Evolutionary conservation across 92 coral and sea anemone genomes (phyloP).

Genomic region (Zoanthus solanderi): DNA sequence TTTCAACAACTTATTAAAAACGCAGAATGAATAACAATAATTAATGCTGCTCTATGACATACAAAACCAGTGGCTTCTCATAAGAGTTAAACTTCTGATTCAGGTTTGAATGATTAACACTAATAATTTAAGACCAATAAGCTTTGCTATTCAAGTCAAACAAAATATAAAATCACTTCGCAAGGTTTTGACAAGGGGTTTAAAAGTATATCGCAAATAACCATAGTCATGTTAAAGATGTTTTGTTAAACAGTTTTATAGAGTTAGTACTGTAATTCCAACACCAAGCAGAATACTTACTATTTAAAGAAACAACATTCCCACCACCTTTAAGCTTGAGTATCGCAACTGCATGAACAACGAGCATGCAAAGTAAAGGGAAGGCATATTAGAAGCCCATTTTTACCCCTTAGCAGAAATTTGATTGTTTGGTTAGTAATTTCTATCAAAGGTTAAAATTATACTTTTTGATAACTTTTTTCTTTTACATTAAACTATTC

Average conservation of each 20-base stretch:
- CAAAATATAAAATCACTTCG: too few species aligned
- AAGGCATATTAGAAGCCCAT: conserved; percentile 35
- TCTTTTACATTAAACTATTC: too few species aligned
- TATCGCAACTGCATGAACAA: conserved; percentile 85
- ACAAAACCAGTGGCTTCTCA: too few species aligned
- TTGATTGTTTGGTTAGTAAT: background rate
- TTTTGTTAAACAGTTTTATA: background rate
- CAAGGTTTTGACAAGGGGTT: too few species aligned
- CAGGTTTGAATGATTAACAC: too few species aligned
- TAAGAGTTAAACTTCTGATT: too few species aligned
- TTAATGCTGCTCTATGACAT: background rate
- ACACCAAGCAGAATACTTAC: conserved; percentile 74
- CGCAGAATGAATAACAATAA: background rate
- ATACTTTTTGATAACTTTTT: too few species aligned
- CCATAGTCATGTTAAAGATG: background rate
- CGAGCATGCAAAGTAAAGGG: conserved; percentile 62
- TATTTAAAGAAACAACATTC: conserved; percentile 91
- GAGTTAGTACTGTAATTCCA: background rate
- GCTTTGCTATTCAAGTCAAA: too few species aligned
- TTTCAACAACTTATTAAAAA: too few species aligned
- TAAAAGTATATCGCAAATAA: too few species aligned
- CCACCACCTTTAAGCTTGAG: conserved; percentile 96
- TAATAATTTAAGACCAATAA: too few species aligned
- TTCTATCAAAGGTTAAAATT: too few species aligned
- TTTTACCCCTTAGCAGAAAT: background rate